Evolutionary conservation across 2,888 invertebrate genomes (phyloP).

Genomic region (Erannis defoliaria): DNA sequence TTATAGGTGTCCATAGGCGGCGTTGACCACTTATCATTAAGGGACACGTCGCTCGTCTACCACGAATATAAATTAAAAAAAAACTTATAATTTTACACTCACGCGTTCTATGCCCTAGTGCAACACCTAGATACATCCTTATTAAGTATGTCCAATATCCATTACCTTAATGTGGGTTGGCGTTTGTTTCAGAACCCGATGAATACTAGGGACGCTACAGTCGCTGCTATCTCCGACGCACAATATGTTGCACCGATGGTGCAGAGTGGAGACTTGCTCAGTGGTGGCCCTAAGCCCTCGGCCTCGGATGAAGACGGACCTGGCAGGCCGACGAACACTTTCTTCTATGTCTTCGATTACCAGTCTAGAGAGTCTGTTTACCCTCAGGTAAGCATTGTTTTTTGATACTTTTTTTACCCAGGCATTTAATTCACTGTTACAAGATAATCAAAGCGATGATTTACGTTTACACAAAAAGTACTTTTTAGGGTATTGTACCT

Average conservation of each 20-base stretch:
- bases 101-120: background rate
- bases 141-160: conserved; percentile 4
- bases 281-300: conserved; percentile 88
- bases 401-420: too few relatives aligned
- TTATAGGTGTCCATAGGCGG: too few relatives aligned
- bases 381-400: conserved; percentile 93
- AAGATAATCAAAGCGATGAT: too few relatives aligned
- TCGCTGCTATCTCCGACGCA: conserved; percentile 97
- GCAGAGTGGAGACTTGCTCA: conserved; percentile 93
- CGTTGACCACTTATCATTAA: too few relatives aligned
- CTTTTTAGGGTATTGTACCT: too few relatives aligned
- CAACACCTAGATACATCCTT: background rate
- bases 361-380: conserved; percentile 96
- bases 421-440: too few relatives aligned
- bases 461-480: too few relatives aligned
- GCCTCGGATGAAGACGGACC: conserved; percentile 84
- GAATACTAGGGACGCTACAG: conserved; percentile 94
- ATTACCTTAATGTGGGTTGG: conserved; percentile 30
- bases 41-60: too few relatives aligned
- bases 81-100: too few relatives aligned
- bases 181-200: conserved; percentile 90
- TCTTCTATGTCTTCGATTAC: conserved; percentile 97
- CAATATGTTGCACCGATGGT: conserved; percentile 97
- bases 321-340: conserved; percentile 90
- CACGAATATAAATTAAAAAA: too few relatives aligned